These are phyloP conservation scores for Grapholita molesta DNA, from an alignment of 1,140 invertebrate genomes.

Conservation along the genomic window DNA sequence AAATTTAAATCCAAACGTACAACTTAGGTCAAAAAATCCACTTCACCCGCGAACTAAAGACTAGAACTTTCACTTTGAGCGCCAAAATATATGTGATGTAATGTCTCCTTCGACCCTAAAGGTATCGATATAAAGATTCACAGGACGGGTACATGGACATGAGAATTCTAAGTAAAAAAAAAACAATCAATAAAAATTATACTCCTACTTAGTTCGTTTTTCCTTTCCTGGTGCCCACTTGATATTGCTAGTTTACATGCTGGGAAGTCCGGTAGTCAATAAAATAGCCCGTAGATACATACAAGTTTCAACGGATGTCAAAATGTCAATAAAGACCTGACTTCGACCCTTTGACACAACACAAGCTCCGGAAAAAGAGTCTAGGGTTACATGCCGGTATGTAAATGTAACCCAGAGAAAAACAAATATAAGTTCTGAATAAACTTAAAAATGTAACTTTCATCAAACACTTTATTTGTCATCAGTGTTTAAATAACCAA, in stretches of 20 bases:
- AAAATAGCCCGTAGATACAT: conserved; percentile 23
- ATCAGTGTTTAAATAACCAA: neutral
- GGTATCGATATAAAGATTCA: no score
- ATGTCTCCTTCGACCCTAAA: no score
- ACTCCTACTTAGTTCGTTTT: no score
- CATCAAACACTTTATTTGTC: neutral
- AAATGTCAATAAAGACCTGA: conserved; percentile 65
- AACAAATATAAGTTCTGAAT: conserved; percentile 46
- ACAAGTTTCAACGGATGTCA: conserved; percentile 64
- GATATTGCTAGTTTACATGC: neutral
- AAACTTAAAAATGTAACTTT: conserved; percentile 49
- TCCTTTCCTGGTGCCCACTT: no score
- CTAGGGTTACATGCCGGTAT: conserved; percentile 48
- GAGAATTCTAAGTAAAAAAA: no score
- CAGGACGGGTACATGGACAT: no score
- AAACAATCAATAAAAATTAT: no score
- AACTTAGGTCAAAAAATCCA: no score
- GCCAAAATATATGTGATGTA: no score
- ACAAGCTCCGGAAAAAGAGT: conserved; percentile 60
- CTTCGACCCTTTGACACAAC: conserved; percentile 50
- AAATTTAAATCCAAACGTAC: no score
- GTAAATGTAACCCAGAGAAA: conserved; percentile 53
- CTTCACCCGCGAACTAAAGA: no score
- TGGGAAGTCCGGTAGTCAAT: conserved; percentile 45
- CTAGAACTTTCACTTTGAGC: no score